A percentile compares a stretch with the other conserved stretches of the same genome.
Evolutionary conservation across 2,797 vertebrate genomes (phyloP).

Genomic region (Clarias laeviceps): DNA sequence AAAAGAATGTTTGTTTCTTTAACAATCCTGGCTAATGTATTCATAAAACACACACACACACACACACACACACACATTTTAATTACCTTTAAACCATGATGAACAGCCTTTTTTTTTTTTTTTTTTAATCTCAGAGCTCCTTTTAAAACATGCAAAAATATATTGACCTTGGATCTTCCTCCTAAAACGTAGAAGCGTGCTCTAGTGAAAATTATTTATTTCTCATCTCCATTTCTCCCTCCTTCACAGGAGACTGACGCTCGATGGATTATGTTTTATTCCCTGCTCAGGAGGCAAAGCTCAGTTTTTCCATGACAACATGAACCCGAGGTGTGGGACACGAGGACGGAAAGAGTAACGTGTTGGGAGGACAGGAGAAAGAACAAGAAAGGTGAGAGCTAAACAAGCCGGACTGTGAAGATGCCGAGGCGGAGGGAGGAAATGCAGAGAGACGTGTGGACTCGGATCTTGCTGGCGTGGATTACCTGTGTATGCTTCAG

Average conservation of each 20-base stretch:
- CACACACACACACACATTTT: neutral
- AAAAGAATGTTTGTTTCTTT: neutral
- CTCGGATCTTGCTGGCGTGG: slow-evolving; percentile 93
- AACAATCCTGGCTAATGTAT: neutral
- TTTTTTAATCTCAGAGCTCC: neutral
- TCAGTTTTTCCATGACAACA: slow-evolving; percentile 85
- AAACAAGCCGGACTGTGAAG: slow-evolving; percentile 28
- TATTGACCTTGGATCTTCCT: neutral
- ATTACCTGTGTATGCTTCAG: slow-evolving; percentile 88
- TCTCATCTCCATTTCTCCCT: slow-evolving; percentile 58
- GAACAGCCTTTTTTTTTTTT: too few relatives aligned
- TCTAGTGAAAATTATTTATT: slow-evolving; percentile 14
- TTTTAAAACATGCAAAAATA: neutral
- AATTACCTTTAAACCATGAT: slow-evolving; percentile 7
- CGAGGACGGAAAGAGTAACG: slow-evolving; percentile 86
- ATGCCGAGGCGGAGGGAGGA: slow-evolving; percentile 88
- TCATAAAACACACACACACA: slow-evolving; percentile 7
- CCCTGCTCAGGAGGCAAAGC: slow-evolving; percentile 77
- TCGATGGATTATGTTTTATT: slow-evolving; percentile 77
- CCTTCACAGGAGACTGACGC: slow-evolving; percentile 76
- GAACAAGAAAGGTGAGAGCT: slow-evolving; percentile 46
- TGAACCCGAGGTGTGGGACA: slow-evolving; percentile 82
- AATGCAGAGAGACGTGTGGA: slow-evolving; percentile 88
- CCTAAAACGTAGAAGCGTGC: neutral
- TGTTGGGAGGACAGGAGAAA: slow-evolving; percentile 67